Evolutionary conservation across 1,140 invertebrate species (phyloP).

Genomic region (Neotoxoptera formosana): DNA sequence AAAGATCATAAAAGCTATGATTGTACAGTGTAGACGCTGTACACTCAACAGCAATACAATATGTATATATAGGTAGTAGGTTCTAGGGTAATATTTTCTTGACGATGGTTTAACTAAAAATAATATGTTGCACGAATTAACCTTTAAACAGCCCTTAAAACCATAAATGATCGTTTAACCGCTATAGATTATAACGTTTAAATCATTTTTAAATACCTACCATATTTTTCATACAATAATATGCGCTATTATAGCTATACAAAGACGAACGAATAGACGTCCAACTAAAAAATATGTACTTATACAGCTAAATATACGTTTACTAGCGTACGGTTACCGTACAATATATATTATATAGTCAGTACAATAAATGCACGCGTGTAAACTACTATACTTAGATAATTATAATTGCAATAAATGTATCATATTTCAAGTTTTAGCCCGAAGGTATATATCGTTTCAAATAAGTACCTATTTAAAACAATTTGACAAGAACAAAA

Average conservation of each 20-base stretch:
- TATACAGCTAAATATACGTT: background rate
- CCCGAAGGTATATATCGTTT: background rate
- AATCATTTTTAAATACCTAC: background rate
- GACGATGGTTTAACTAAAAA: background rate
- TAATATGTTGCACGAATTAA: slow-evolving; percentile 15
- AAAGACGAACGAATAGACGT: background rate
- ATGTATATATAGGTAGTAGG: background rate
- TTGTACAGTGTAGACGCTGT: background rate
- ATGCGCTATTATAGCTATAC: background rate
- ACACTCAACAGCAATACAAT: background rate
- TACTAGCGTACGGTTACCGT: background rate
- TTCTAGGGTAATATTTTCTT: background rate
- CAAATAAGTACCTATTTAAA: slow-evolving; percentile 12
- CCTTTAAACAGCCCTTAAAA: background rate
- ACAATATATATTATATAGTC: background rate
- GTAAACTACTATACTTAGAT: background rate
- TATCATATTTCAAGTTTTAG: slow-evolving; percentile 2
- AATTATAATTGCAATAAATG: slow-evolving; percentile 14
- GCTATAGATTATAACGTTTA: background rate
- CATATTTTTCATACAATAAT: background rate
- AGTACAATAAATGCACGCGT: background rate
- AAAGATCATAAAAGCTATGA: background rate
- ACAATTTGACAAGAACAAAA: slow-evolving; percentile 36
- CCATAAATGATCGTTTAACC: background rate
- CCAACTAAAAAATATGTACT: slow-evolving; percentile 3